A percentile compares a stretch with the other conserved stretches of the same genome.
Evolutionary conservation across 53 echinoderm and acorn worm species (phyloP).

Genomic region (Henricia sp.): DNA sequence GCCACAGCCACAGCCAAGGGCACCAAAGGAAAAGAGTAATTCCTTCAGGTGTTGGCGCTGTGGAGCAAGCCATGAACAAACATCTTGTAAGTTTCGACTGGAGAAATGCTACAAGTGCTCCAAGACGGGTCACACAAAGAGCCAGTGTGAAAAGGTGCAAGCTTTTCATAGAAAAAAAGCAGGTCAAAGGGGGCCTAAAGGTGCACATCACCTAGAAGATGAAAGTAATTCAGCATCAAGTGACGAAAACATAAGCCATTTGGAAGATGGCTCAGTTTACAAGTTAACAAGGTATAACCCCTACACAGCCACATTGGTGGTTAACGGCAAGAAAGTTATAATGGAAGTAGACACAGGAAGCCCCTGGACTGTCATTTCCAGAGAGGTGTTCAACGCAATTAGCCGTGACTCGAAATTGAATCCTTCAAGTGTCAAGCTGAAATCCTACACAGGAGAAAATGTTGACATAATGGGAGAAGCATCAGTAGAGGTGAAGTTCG

Average conservation of each 20-base stretch:
- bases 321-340: background rate
- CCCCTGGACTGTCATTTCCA: background rate
- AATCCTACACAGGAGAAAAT: constrained; percentile 46
- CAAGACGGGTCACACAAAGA: constrained; percentile 55
- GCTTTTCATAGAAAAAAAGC: background rate
- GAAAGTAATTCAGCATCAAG: background rate
- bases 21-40: background rate
- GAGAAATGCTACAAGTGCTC: constrained; percentile 64
- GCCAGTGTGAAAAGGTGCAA: constrained; percentile 64
- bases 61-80: background rate
- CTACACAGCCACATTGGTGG: background rate
- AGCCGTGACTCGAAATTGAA: background rate
- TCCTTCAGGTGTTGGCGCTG: constrained; percentile 27
- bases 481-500: constrained; percentile 40
- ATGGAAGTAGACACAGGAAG: too few species aligned
- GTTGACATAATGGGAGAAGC: constrained; percentile 43
- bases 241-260: constrained; percentile 29
- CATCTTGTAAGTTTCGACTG: background rate
- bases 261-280: constrained; percentile 26
- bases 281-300: background rate
- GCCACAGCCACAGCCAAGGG: background rate
- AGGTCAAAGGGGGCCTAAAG: background rate
- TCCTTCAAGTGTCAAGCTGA: background rate
- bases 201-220: constrained; percentile 28
- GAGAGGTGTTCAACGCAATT: background rate